Conservation (phyloP, 2,797 vertebrate species). For the Rhadinocentrus ornatus region DNA sequence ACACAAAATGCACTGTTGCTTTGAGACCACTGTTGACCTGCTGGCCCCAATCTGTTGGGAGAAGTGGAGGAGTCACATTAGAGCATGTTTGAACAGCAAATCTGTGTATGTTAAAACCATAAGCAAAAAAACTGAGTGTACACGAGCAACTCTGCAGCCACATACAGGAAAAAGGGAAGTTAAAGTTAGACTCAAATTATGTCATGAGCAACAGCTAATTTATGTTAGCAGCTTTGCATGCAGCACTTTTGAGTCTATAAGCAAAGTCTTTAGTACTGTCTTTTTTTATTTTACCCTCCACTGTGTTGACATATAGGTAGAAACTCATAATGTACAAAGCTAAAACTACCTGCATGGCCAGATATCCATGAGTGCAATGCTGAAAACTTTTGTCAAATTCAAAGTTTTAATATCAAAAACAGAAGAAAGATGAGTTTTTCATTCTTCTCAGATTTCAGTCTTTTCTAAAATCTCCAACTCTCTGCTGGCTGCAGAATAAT, state of each 20-base stretch:
- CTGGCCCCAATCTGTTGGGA: slow-evolving; percentile 59
- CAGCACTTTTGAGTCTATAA: too few species aligned
- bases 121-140: background rate
- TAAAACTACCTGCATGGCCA: background rate
- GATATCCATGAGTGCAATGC: accelerated
- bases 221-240: too few species aligned
- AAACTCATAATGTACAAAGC: background rate
- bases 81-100: slow-evolving; percentile 2
- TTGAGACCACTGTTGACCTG: slow-evolving; percentile 51
- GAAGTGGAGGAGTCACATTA: slow-evolving; percentile 32
- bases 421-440: background rate
- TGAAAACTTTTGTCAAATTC: background rate
- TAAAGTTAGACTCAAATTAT: background rate
- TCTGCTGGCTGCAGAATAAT: slow-evolving; percentile 51
- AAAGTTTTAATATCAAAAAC: background rate
- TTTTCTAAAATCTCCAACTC: slow-evolving; percentile 29
- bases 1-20: slow-evolving; percentile 49
- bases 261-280: too few species aligned
- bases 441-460: slow-evolving; percentile 33
- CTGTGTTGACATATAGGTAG: background rate
- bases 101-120: background rate
- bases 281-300: background rate
- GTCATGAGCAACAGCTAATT: background rate
- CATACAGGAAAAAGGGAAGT: background rate
- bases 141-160: background rate